A percentile compares a stretch with the other conserved stretches of the same genome.
phyloP scores from a whole-genome alignment of 2,888 invertebrate species.

The Unio delphinus region DNA sequence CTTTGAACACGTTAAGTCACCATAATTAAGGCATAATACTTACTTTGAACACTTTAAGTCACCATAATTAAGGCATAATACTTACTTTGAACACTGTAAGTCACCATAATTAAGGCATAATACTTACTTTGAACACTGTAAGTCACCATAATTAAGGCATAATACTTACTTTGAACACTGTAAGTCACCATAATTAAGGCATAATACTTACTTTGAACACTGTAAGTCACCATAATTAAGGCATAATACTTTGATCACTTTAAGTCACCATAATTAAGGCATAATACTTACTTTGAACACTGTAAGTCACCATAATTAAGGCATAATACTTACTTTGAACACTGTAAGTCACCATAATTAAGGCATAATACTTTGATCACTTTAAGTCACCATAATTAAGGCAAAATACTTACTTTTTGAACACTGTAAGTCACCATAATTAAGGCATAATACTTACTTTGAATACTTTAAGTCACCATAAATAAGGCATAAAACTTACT shows the following conservation, averaged over 20 bases:
- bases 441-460: constrained; percentile 29
- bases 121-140: constrained; percentile 25
- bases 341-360: too few species aligned
- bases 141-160: not conserved
- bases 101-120: constrained; percentile 6
- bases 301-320: too few species aligned
- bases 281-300: constrained; percentile 33
- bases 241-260: constrained; percentile 31
- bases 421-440: too few species aligned
- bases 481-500: constrained; percentile 23
- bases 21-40: constrained; percentile 20
- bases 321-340: constrained; percentile 33
- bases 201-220: constrained; percentile 33
- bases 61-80: constrained; percentile 14
- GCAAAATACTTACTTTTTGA: constrained; percentile 36
- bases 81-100: constrained; percentile 18
- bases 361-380: constrained; percentile 28
- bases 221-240: too few species aligned
- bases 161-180: constrained; percentile 32
- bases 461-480: constrained; percentile 1
- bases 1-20: constrained; percentile 9
- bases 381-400: too few species aligned
- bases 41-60: constrained; percentile 13
- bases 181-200: not conserved
- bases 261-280: not conserved